Percentiles rank a stretch among this genome's conserved stretches.
phyloP scores from a whole-genome alignment of 2,888 invertebrate genomes.

The Drosophila prostipennis region DNA sequence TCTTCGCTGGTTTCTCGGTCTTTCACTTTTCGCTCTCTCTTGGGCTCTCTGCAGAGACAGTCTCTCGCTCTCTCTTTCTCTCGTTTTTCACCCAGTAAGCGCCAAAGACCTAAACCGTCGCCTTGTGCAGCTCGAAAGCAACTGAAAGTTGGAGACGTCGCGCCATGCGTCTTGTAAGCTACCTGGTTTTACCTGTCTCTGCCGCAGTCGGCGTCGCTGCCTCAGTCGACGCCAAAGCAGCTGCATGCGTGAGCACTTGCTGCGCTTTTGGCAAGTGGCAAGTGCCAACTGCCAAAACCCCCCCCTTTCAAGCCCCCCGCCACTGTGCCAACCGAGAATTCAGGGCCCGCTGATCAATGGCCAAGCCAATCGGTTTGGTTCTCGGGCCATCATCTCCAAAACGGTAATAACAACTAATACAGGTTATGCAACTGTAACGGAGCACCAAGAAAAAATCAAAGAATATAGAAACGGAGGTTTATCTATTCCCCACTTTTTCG shows the following conservation, averaged over 20 bases:
- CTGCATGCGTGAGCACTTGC: slow-evolving; percentile 28
- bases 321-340: neutral
- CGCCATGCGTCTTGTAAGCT: slow-evolving; percentile 73
- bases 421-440: slow-evolving; percentile 72
- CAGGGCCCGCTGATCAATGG: slow-evolving; percentile 57
- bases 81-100: slow-evolving; percentile 4
- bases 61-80: slow-evolving; percentile 23
- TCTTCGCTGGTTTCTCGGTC: slow-evolving; percentile 22
- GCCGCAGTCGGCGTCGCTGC: slow-evolving; percentile 17
- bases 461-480: slow-evolving; percentile 1
- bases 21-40: slow-evolving; percentile 63
- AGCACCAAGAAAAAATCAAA: slow-evolving; percentile 19
- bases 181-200: slow-evolving; percentile 23
- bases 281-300: slow-evolving; percentile 43
- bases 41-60: slow-evolving; percentile 21
- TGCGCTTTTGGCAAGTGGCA: slow-evolving; percentile 75
- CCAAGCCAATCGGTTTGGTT: slow-evolving; percentile 38
- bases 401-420: slow-evolving; percentile 78
- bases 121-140: slow-evolving; percentile 74
- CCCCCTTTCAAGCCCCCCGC: neutral
- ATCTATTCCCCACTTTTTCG: neutral
- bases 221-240: slow-evolving; percentile 7
- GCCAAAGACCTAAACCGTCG: slow-evolving; percentile 56
- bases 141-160: slow-evolving; percentile 67
- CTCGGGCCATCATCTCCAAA: slow-evolving; percentile 47